Base-by-base conservation (phyloP, 2,888 invertebrate genomes). In the Hydrotaea diabolus region DNA sequence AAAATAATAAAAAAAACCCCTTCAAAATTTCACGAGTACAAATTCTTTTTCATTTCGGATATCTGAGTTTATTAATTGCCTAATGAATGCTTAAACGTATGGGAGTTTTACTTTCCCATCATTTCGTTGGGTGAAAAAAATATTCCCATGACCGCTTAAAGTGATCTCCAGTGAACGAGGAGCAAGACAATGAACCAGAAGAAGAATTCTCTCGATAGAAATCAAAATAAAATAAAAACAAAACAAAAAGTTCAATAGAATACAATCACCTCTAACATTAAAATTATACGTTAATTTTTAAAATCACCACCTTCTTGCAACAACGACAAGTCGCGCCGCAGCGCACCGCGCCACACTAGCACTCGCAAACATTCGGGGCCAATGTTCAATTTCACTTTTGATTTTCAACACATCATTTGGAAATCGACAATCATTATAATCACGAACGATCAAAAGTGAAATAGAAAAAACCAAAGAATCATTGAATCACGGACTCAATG, bases 341-440 rank as follows among this genome's bases (percentile, higher is more conserved):
- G n/a, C n/a, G n/a, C n/a, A n/a, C n/a, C n/a, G n/a, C n/a, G n/a
- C n/a, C n/a, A n/a, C n/a, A n/a, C n/a, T n/a, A n/a, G 17, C 23
- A 55, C 31, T 11, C 17, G 5, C 21, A 11, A 39, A 9, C 64
- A 66, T 0, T 59, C 13, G 59, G 17, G 13, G 46, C 62, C 26
- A 74, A 62, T 74, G n/a, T 26, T 74, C 53, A 78, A 76, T 81
- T 81, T 81, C 76, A 84, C 81, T 84, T 81, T 84, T 81, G 49
- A 66, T 78, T 84, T 76, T 78, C 64, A 75, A 64, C 75, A 75
- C 75, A 64, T 80, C 57, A 57, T 75, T 77, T 46, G 49, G 26
- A 76, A 57, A 53, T 74, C 46, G 23, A 53, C 21, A 83, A 71
- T 21, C 59, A 43, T 26, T 31, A 62, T 62, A 26, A 31, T 4